phyloP scores from a whole-genome alignment of 2,888 invertebrate genomes.

The Eupsilia transversa region DNA sequence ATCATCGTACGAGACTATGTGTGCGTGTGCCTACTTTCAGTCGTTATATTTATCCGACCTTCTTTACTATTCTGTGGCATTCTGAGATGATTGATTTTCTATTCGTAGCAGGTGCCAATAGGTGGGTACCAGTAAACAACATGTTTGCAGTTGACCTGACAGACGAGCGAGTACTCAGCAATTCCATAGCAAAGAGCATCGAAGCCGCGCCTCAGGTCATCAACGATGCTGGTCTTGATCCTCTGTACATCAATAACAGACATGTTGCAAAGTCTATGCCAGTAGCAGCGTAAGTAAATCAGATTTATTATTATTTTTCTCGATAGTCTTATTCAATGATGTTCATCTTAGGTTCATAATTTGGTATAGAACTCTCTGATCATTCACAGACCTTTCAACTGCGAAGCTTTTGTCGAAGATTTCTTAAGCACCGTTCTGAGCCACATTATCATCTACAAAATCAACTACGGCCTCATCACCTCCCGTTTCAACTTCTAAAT shows the following conservation, averaged over 20 bases:
- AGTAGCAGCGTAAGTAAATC: constrained; percentile 76
- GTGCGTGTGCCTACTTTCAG: neutral
- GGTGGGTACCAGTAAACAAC: neutral
- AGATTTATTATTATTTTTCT: neutral
- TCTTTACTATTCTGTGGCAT: neutral
- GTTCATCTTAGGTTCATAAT: neutral
- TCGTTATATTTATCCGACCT: neutral
- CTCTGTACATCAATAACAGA: constrained; percentile 43
- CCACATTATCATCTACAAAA: neutral
- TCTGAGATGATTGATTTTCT: neutral
- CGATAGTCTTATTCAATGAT: neutral
- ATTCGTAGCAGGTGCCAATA: neutral
- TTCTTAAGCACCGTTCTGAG: neutral
- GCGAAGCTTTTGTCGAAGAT: neutral
- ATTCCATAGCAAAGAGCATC: constrained; percentile 68
- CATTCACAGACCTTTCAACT: neutral
- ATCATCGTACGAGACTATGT: neutral
- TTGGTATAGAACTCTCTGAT: neutral
- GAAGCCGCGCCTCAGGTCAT: constrained; percentile 62
- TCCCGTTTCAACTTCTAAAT: neutral
- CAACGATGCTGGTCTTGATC: neutral
- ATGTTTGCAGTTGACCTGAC: constrained; percentile 33
- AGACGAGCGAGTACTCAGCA: constrained; percentile 66
- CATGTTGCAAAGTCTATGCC: constrained; percentile 60
- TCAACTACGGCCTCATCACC: neutral